These are phyloP conservation scores for Phalacrocorax pelagicus DNA, from an alignment of 2,113 vertebrate genomes.

Conservation along the genomic window DNA sequence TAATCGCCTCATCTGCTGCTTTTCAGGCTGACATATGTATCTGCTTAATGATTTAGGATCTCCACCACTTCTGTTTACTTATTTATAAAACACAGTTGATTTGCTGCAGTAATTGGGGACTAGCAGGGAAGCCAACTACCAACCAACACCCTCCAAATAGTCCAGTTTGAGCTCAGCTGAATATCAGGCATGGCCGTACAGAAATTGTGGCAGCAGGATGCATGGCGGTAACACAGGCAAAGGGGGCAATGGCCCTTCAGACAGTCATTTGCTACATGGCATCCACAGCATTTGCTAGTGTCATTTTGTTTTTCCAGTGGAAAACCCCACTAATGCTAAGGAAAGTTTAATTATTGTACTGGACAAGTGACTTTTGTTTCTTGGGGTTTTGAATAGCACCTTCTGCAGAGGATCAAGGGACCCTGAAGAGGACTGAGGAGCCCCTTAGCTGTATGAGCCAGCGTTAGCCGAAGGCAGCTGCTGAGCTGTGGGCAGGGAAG, in stretches of 20 bases:
- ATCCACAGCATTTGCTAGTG: not conserved
- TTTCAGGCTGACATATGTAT: not conserved
- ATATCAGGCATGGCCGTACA: fast-evolving
- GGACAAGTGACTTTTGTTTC: not conserved
- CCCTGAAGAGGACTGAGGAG: not conserved
- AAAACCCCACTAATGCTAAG: not conserved
- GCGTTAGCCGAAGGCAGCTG: not conserved
- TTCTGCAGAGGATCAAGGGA: not conserved
- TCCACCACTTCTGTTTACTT: not conserved
- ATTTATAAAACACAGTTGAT: slow-evolving; percentile 4
- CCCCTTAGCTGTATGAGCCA: not conserved
- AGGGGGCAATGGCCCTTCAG: not conserved
- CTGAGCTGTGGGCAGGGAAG: not conserved
- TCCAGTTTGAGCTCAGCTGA: not conserved
- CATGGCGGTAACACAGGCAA: not conserved
- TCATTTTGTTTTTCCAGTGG: not conserved
- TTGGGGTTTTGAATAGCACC: not conserved
- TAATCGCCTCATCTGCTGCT: not conserved
- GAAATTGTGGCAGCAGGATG: fast-evolving
- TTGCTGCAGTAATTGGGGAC: not conserved
- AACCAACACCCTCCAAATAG: not conserved
- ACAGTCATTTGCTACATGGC: not conserved
- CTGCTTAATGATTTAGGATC: slow-evolving; percentile 30
- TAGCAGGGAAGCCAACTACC: not conserved
- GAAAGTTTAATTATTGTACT: not conserved